Evolutionary conservation across 2,113 vertebrate species (phyloP), one percentile per base, ranked within the genome.

Genomic region (Gila orcuttii): DNA sequence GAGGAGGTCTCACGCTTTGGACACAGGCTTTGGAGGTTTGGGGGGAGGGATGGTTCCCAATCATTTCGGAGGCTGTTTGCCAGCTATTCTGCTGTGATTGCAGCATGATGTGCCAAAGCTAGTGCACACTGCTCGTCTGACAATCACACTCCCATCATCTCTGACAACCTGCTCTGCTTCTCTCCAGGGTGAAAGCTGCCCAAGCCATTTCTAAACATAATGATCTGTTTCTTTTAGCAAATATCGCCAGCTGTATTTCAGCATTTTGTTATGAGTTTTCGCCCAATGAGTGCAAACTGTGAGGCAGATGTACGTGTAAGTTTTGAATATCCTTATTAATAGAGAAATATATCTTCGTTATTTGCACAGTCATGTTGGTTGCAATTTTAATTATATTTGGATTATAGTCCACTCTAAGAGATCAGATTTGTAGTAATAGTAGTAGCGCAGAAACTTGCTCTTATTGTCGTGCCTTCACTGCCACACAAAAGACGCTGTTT

Each of bases 31-130:
- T 77, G 69, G 45, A 68, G 60, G 47, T 66, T 33, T 68, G 79
- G 3, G 33, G 33, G 45, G 71, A 75, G 74, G 69, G 79, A 89
- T 78, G 57, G 74, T 88, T 88, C 88, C 88, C 87, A 86, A 79
- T 79, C 69, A 75, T 36, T 74, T 87, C 6, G 2, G 10, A 50
- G 60, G 82, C 47, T 42, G 69, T 90, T 84, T 76, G 88, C 82
- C 80, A 74, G 89, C 82, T 64, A 52, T 66, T 78, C 66, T 33
- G 71, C 77, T 64, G 59, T 87, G 81, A 83, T 68, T 77, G 28
- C 59, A 69, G 66, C 36, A 39, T 28, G 79, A 59, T 9, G 52
- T 75, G 84, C 74, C 74, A 77, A 60, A 64, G 55, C 73, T 60
- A 31, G 52, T 50, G 28, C 36, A 62, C 69, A 64, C 76, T 69